phyloP scores from a whole-genome alignment of 2,113 vertebrate genomes.

The Sciurus niger region DNA sequence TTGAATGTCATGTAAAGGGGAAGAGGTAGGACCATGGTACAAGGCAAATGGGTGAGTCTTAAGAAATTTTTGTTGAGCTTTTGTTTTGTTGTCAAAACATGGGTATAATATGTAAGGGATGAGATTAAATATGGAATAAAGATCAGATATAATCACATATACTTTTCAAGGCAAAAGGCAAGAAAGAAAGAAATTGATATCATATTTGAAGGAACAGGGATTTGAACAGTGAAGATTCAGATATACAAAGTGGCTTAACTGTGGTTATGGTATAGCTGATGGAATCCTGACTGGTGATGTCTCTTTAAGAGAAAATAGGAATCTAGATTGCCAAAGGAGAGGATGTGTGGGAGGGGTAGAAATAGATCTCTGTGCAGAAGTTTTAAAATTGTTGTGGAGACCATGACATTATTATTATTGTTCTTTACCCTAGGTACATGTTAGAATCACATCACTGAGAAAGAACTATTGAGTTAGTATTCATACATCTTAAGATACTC shows the following conservation, averaged over 20 bases:
- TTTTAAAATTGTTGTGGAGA: no score
- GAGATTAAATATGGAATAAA: background rate
- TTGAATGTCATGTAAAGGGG: background rate
- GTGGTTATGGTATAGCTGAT: background rate
- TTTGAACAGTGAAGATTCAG: background rate
- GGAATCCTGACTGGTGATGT: background rate
- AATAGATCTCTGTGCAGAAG: no score
- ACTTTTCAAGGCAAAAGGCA: background rate
- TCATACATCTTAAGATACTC: no score
- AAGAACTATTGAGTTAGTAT: no score
- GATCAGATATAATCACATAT: background rate
- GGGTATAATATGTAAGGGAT: background rate
- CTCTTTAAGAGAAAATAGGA: no score
- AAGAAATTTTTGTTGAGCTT: background rate
- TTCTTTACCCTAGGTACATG: no score
- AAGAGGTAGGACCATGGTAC: background rate
- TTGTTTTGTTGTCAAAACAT: background rate
- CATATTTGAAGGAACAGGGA: background rate
- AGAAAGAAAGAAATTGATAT: background rate
- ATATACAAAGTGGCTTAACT: background rate
- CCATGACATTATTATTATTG: no score
- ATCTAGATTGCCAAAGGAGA: no score
- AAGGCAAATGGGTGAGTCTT: background rate
- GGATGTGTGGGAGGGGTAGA: no score
- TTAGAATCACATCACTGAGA: no score